Evolutionary conservation across 2,797 vertebrate genomes (phyloP), one percentile per base, ranked within the genome.

Genomic region (Sparus aurata): DNA sequence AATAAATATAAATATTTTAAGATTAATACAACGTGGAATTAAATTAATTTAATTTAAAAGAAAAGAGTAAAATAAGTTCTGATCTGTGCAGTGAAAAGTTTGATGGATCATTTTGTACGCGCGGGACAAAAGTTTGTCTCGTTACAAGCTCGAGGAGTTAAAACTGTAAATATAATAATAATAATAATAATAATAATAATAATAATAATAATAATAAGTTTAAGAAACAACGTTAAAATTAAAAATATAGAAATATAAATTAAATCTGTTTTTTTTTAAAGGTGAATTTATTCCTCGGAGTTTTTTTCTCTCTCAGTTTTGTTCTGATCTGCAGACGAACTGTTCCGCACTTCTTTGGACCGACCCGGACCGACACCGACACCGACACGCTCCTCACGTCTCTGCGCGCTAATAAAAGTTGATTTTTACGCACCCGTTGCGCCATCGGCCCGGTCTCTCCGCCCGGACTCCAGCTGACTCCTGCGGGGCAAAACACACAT

Each of bases 381-480:
- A 34, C 30, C 30, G 6, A 34, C 30, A 34, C 30, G 30, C 30
- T 59, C 73, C 3, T 50, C 50, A 2, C 4, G 22, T 61, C 53
- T 30, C 27, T 13, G 27, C 25, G 73, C 69, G 27, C 64, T 66
- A 34, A 70, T 71, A 77, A 89, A 92, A 94, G 92, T 93, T 75
- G 87, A 80, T 87, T 75, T 91, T 95, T 96, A 98, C 97, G 91
- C 96, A 98, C 97, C 97, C 97, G 96, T 95, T 98, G 97, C 95
- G 97, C 97, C 97, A 98, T 98, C 96, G 94, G 95, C 94, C 95
- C 94, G 94, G 91, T 95, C 95, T 93, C 90, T 95, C 73, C 82
- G 94, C 96, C 95, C 93, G 93, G 95, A 95, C 94, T 96, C 96
- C 95, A 94, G 95, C 92, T 94, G 95, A 94, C 95, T 95, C 95